These are phyloP conservation scores for Mandrillus leucophaeus DNA, from an alignment of 2,113 vertebrate genomes.

Conservation along the genomic window DNA sequence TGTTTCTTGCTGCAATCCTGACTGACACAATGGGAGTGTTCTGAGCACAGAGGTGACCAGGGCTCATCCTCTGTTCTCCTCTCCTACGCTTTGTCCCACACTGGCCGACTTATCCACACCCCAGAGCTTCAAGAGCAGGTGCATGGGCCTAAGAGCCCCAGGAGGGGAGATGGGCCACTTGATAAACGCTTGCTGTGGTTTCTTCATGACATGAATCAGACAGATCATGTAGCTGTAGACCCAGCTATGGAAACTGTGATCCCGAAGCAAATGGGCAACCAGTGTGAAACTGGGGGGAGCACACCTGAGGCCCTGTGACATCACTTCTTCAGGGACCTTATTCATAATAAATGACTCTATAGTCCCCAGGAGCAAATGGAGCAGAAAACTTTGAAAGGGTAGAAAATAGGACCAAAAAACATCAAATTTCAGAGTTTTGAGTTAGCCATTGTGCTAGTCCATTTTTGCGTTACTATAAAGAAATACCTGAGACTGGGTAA, in stretches of 20 bases:
- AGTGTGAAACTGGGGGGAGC: neutral
- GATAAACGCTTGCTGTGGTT: neutral
- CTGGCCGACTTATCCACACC: neutral
- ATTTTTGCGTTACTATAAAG: too few relatives aligned
- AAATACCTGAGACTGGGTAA: too few relatives aligned
- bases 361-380: neutral
- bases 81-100: too few relatives aligned
- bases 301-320: too few relatives aligned
- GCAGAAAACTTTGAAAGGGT: neutral
- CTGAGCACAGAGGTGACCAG: accelerated
- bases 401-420: neutral
- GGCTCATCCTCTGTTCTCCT: neutral
- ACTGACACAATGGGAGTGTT: neutral
- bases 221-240: neutral
- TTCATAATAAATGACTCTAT: neutral
- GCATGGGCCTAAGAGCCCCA: neutral
- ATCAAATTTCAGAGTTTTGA: neutral
- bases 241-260: neutral
- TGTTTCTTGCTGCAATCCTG: neutral
- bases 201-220: neutral
- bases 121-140: neutral
- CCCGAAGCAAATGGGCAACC: neutral
- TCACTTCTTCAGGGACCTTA: neutral
- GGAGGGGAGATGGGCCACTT: too few relatives aligned
- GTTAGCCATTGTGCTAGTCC: neutral